Conservation (phyloP, 2,797 vertebrate genomes). For the Vespertilio murinus region DNA sequence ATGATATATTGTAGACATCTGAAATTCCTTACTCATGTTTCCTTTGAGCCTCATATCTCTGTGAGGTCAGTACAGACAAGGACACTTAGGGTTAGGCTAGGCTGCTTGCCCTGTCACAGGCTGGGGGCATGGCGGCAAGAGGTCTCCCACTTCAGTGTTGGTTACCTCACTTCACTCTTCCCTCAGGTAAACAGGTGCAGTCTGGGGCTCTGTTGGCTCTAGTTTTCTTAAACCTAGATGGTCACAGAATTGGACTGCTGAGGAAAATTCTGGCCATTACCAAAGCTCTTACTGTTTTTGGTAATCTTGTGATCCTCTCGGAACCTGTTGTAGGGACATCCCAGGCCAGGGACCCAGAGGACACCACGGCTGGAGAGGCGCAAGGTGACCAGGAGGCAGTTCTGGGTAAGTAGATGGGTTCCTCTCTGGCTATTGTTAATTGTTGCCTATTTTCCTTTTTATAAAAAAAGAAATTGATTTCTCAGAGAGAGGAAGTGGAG, state of each 20-base stretch:
- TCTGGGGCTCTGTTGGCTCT: background rate
- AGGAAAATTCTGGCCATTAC: background rate
- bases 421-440: background rate
- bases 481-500: background rate
- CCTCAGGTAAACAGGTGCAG: background rate
- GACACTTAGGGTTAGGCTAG: background rate
- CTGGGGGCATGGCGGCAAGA: background rate
- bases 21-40: background rate
- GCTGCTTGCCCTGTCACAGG: background rate
- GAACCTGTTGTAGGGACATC: constrained; percentile 31
- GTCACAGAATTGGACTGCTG: background rate
- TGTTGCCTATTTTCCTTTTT: background rate
- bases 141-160: background rate
- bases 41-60: background rate
- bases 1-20: background rate
- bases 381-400: background rate
- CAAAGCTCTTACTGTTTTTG: background rate
- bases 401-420: constrained; percentile 4
- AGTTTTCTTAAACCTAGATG: background rate
- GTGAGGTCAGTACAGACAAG: background rate
- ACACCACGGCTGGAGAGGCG: background rate
- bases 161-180: background rate
- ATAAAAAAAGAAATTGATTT: background rate
- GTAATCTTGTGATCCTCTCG: constrained; percentile 15
- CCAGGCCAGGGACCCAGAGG: background rate